Conservation (phyloP, 2,888 invertebrate genomes). For the Ectropis crepuscularia region DNA sequence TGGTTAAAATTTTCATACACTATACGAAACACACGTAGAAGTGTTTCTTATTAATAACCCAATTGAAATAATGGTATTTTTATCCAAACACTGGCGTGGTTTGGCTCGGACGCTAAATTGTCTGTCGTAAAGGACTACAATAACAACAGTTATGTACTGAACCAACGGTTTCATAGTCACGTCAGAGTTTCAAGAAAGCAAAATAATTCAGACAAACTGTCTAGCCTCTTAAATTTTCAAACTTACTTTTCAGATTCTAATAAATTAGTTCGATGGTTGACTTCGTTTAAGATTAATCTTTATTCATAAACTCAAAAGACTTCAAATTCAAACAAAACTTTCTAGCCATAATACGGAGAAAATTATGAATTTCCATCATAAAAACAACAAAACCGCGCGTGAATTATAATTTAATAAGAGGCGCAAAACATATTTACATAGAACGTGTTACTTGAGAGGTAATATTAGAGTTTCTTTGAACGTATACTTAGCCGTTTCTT, state of each 20-base stretch:
- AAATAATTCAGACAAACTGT: no score
- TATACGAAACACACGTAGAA: no score
- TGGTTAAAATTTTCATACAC: no score
- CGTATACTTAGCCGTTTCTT: slow-evolving; percentile 14
- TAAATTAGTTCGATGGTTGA: not conserved
- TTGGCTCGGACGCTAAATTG: no score
- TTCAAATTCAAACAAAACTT: slow-evolving; percentile 1
- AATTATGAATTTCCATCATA: slow-evolving; percentile 20
- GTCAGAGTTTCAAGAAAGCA: no score
- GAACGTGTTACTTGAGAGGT: slow-evolving; percentile 15
- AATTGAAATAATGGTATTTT: no score
- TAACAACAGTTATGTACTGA: no score
- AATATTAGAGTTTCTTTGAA: slow-evolving; percentile 23
- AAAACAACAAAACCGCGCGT: slow-evolving; percentile 40
- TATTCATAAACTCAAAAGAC: not conserved
- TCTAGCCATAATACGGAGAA: slow-evolving; percentile 3
- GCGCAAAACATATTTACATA: slow-evolving; percentile 23
- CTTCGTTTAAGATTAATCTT: not conserved
- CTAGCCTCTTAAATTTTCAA: no score
- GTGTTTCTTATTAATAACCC: no score
- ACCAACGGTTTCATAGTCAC: no score
- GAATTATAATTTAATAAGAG: slow-evolving; percentile 14
- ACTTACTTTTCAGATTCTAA: not conserved
- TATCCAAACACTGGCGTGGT: no score
- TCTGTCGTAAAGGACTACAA: no score